These are phyloP conservation scores for Fundulus diaphanus DNA, from an alignment of 2,797 vertebrate species.

Conservation along the genomic window DNA sequence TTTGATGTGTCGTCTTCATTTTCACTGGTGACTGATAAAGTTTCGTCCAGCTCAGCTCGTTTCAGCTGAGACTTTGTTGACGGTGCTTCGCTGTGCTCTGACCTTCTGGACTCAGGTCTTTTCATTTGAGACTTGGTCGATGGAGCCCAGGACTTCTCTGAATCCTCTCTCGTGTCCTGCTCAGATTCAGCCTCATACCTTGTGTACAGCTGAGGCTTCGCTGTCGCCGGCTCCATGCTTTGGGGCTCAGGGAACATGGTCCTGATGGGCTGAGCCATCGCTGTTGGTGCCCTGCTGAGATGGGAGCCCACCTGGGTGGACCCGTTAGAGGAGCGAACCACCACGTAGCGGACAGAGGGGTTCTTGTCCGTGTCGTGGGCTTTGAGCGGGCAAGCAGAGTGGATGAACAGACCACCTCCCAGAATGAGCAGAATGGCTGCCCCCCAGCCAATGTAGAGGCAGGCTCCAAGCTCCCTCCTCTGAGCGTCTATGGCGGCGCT, in stretches of 20 bases:
- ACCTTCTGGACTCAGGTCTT: conserved; percentile 43
- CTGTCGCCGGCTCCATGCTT: conserved; percentile 29
- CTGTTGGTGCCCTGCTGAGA: conserved; percentile 24
- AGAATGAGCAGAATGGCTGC: conserved; percentile 86
- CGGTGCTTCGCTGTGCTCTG: conserved; percentile 54
- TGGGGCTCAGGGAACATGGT: conserved; percentile 34
- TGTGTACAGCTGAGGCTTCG: conserved; percentile 30
- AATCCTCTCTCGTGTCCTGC: conserved; percentile 25
- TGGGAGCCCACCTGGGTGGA: conserved; percentile 48
- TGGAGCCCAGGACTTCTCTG: conserved; percentile 61
- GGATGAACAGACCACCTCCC: conserved; percentile 88
- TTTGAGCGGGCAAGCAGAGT: conserved; percentile 64
- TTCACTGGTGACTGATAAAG: conserved; percentile 19
- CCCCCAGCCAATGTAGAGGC: conserved; percentile 93
- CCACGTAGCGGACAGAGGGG: conserved; percentile 72
- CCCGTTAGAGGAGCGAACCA: conserved; percentile 70
- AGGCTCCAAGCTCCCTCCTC: conserved; percentile 89
- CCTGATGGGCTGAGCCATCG: conserved; percentile 30
- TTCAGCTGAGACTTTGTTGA: conserved; percentile 76
- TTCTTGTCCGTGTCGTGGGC: conserved; percentile 51
- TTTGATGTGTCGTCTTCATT: conserved; percentile 47
- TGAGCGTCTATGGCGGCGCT: conserved; percentile 81
- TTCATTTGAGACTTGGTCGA: conserved; percentile 74
- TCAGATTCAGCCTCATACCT: conserved; percentile 31
- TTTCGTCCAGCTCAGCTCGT: conserved; percentile 48